These are phyloP conservation scores for Cheiracanthium punctorium DNA, from an alignment of 2,888 invertebrate genomes.

Conservation along the genomic window DNA sequence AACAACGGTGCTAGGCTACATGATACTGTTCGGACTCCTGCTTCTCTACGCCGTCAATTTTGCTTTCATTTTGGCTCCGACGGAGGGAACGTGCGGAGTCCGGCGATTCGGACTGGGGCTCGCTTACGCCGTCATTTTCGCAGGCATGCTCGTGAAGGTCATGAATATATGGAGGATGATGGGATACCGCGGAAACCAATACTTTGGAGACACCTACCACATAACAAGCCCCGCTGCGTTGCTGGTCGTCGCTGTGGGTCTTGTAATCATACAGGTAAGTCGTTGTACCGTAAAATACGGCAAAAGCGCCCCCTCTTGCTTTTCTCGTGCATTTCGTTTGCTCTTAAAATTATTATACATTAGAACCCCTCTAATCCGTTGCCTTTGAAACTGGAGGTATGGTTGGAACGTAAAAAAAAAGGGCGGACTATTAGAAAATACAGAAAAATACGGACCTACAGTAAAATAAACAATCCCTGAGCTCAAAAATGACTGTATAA, in stretches of 20 bases:
- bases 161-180: slow-evolving; percentile 76
- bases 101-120: slow-evolving; percentile 77
- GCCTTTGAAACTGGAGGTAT: too few species aligned
- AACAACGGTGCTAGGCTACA: slow-evolving; percentile 77
- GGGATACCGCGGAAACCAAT: slow-evolving; percentile 55
- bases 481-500: too few species aligned
- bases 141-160: slow-evolving; percentile 77
- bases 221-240: slow-evolving; percentile 76
- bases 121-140: slow-evolving; percentile 77
- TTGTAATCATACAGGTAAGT: slow-evolving; percentile 76
- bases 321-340: too few species aligned
- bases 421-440: too few species aligned
- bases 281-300: too few species aligned
- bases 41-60: slow-evolving; percentile 77
- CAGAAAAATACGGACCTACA: too few species aligned
- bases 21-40: slow-evolving; percentile 77
- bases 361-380: too few species aligned
- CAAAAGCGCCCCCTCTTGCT: too few species aligned
- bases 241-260: slow-evolving; percentile 75
- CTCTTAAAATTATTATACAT: too few species aligned
- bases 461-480: too few species aligned
- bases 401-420: too few species aligned
- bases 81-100: slow-evolving; percentile 76
- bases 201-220: slow-evolving; percentile 73
- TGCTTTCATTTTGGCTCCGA: slow-evolving; percentile 76